Base-by-base conservation (phyloP, 2,113 vertebrate genomes). In the Marmota monax region DNA sequence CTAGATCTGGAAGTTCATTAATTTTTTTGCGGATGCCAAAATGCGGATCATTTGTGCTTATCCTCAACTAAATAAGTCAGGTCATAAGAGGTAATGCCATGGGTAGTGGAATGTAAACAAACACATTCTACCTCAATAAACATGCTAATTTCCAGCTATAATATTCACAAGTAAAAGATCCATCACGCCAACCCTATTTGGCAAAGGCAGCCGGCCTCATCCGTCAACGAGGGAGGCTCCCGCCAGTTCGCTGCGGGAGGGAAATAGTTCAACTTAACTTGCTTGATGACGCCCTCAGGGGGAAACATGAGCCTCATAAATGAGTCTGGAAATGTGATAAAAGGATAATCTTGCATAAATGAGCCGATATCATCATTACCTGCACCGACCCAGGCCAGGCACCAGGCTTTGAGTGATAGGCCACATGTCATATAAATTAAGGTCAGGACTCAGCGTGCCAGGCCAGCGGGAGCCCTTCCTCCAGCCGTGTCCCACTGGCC, bases 51-150 rank as follows among this genome's bases (percentile, higher is more conserved):
- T 97, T 98, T 98, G 95, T 90, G 98, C 97, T 98, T 97, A 97
- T 98, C 98, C 98, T 95, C 98, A 97, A 96, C 98, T 98, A 98
- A 99, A 98, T 98, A 98, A 98, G 98, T 96, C 98, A 98, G 98
- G 98, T 99, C 98, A 98, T 99, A 98, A 99, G 99, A 99, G 98
- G 98, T 99, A 99, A 98, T 98, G 98, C 98, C 98, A 99, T 98
- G 99, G 99, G 98, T 99, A 99, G 98, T 98, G 99, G 98, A 98
- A 99, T 99, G 99, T 99, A 99, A 99, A 99, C 99, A 99, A 99
- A 99, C 98, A 98, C 99, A 99, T 99, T 99, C 98, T 98, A 98
- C 99, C 99, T 99, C 99, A 99, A 99, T 99, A 99, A 99, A 99
- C 99, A 99, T 99, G 99, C 98, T 99, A 99, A 99, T 99, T 99